Base-by-base conservation (phyloP, 1,140 invertebrate species). In the Lepidurus arcticus region DNA sequence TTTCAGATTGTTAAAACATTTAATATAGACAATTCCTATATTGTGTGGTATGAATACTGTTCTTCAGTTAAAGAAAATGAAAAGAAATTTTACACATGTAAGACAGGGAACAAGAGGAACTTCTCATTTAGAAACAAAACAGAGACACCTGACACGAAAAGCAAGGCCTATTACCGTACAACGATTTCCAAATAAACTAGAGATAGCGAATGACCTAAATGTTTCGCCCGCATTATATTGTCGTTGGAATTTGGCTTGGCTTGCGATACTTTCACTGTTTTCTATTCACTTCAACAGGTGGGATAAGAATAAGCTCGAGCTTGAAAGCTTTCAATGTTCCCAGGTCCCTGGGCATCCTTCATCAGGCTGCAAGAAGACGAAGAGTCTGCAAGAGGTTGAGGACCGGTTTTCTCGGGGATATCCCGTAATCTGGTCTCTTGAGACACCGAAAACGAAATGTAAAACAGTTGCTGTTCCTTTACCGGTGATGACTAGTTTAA, bases 171-270 rank as follows among this genome's bases (percentile, higher is more conserved):
- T 21, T 7, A 16, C n/a, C 21, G 8, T 65, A 21, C 3, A 65
- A 13, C 9, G n/a, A 65, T 16, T 11, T 21, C 16, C 21, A 65
- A 65, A 21, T 9, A 21, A 65, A 65, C 53, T 65, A 21, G 53
- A 65, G 53, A 65, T 65, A 65, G 53, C 21, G 53, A 65, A 21
- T 65, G 53, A 65, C 53, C 53, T 65, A 13, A 65, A n/a, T 65
- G 21, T 65, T 21, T 13, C 13, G 53, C 21, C 13, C 53, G 53
- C 53, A 11, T 65, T 65, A 7, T 65, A 65, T 7, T 65, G 16
- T 65, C 21, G 16, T 21, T 65, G 53, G 53, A 65, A 65, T 65
- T 65, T 16, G 53, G 53, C 9, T 21, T 7, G 7, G 4, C 53
- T 65, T 65, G 53, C 53, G 53, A 65, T 21, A 65, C 53, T 65